Percentiles rank a stretch among this genome's conserved stretches.
Evolutionary conservation across 2,113 vertebrate species (phyloP).

Genomic region (Pterophyllum scalare): DNA sequence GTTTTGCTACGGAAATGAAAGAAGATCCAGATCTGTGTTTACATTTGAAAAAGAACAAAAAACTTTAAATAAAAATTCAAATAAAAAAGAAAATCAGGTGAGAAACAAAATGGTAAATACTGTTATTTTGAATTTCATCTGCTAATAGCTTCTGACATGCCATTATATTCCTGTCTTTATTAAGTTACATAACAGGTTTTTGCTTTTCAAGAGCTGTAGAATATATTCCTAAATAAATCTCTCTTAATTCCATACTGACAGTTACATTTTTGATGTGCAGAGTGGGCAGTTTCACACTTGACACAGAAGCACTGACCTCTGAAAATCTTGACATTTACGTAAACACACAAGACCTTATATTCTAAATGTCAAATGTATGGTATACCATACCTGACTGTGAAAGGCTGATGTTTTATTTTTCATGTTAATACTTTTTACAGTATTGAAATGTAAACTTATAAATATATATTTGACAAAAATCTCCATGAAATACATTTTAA

Average conservation of each 20-base stretch:
- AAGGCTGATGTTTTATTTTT: not conserved
- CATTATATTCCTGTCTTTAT: not conserved
- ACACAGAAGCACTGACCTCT: not conserved
- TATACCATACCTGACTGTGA: not conserved
- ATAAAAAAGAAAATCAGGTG: not conserved
- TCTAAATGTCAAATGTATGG: not conserved
- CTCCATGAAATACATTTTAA: not conserved
- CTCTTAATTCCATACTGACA: not conserved
- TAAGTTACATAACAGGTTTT: not conserved
- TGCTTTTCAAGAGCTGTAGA: not conserved
- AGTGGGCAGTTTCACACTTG: not conserved
- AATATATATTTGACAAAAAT: not conserved
- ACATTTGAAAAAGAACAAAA: not conserved
- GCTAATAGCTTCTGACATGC: not conserved
- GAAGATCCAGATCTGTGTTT: not conserved
- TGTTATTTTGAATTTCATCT: not conserved
- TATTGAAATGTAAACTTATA: not conserved
- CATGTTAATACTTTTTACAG: conserved; percentile 4
- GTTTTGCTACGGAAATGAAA: not conserved
- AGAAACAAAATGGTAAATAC: not conserved
- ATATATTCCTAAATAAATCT: not conserved
- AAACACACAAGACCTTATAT: not conserved
- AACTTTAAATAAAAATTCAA: no score
- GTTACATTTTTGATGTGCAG: not conserved
- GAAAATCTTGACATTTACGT: not conserved